A percentile compares a stretch with the other conserved stretches of the same genome.
phyloP scores from a whole-genome alignment of 2,888 invertebrate genomes.

The Keiferia lycopersicella region DNA sequence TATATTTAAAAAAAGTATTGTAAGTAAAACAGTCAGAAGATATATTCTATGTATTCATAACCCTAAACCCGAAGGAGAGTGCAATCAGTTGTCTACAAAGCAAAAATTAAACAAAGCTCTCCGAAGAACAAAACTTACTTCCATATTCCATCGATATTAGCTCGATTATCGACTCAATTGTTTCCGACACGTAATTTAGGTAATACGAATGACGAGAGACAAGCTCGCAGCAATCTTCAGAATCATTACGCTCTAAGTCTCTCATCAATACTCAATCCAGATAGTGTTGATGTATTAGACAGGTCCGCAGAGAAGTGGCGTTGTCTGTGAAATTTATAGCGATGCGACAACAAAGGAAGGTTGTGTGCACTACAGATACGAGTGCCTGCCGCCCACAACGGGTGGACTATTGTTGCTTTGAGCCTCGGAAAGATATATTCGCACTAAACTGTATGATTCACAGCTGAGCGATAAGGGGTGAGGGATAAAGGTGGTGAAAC shows the following conservation, averaged over 20 bases:
- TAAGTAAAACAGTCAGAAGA: too few species aligned
- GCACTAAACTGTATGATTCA: slow-evolving; percentile 13
- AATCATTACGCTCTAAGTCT: background rate
- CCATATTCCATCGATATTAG: too few species aligned
- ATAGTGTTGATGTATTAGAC: slow-evolving; percentile 13
- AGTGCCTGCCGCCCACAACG: background rate
- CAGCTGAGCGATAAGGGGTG: background rate
- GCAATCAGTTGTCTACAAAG: too few species aligned
- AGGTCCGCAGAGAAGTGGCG: background rate
- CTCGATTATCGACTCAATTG: too few species aligned
- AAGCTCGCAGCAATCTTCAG: background rate
- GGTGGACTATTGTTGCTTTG: slow-evolving; percentile 2
- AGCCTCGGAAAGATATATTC: background rate
- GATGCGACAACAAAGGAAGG: slow-evolving; percentile 9
- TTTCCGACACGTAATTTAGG: too few species aligned
- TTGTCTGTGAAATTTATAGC: slow-evolving; percentile 9
- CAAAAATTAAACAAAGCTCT: too few species aligned
- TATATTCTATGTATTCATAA: too few species aligned
- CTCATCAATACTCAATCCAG: background rate
- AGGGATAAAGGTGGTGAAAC: background rate
- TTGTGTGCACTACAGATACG: background rate
- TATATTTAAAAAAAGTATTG: too few species aligned
- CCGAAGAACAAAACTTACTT: too few species aligned
- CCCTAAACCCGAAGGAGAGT: too few species aligned
- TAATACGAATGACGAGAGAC: background rate